Evolutionary conservation across 2,113 vertebrate species (phyloP).

Genomic region (Thomomys bottae): DNA sequence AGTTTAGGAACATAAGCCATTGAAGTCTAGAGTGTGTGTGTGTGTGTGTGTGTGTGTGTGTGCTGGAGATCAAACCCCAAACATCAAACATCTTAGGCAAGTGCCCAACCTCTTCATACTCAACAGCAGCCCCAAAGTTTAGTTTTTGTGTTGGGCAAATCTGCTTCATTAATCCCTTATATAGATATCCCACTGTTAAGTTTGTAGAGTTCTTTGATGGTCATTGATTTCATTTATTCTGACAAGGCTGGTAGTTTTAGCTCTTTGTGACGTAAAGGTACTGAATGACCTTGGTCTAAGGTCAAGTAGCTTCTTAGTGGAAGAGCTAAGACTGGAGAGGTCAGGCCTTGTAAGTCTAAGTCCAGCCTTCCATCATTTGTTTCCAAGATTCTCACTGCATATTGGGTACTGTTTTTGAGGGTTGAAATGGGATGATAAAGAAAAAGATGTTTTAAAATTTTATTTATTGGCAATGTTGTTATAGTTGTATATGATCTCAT

Average conservation of each 20-base stretch:
- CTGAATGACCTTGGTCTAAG: too few species aligned
- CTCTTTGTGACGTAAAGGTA: not conserved
- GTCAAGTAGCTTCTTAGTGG: not conserved
- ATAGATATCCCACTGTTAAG: not conserved
- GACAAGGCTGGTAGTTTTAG: not conserved
- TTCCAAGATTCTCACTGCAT: not conserved
- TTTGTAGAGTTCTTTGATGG: not conserved
- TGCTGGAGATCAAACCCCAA: not conserved
- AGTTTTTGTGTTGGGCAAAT: not conserved
- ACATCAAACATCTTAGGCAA: not conserved
- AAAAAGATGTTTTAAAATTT: slow-evolving; percentile 18
- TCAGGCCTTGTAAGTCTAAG: not conserved
- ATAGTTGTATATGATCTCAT: not conserved
- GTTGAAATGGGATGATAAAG: not conserved
- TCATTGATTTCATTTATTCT: not conserved
- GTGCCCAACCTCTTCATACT: not conserved
- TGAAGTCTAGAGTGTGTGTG: not conserved
- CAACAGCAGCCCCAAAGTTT: not conserved
- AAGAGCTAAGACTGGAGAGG: not conserved
- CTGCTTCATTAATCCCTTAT: not conserved
- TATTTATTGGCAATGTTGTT: slow-evolving; percentile 11
- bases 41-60: not conserved
- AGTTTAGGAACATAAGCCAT: not conserved
- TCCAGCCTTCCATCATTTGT: not conserved
- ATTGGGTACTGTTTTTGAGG: too few species aligned